Base-by-base conservation (phyloP, 23 tunicate genomes). In the Styela clava region DNA sequence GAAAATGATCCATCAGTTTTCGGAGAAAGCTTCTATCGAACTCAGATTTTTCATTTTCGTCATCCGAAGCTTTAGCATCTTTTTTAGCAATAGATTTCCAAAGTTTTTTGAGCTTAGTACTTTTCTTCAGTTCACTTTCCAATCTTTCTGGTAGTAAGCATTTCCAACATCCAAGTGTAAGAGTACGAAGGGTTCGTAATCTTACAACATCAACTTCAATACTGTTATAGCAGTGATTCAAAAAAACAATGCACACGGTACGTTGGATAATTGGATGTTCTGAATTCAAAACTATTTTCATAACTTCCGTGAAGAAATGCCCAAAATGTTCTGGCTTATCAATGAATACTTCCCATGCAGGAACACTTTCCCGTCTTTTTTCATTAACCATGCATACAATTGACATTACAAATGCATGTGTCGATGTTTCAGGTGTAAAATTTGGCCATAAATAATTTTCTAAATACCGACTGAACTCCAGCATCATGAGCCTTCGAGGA, bases 371-470 rank as follows among this genome's bases (percentile, higher is more conserved):
- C 20, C 94, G 82, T 33, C 74, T 82, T 44, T 95, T 95, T 30
- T 87, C 96, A 74, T 95, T 95, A 33, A 95, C 87, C 92, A 95
- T 90, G 52, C 95, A 90, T 29, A 85, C 96, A 62, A 95, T 83
- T 18, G 99, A 90, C 88, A 95, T 83, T 18, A 90, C 81, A 74
- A 74, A 84, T 18, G 83, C 89, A 81, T 84, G 83, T 30, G 74
- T 77, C 27, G 87, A 69, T 3, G 34, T 36, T 29, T 81, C 84
- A 2, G 92, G 84, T 29, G 85, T 64, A 36, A 82, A 95, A 74
- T 90, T 95, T 34, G 99, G 99, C 99, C 99, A 95, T 32, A 95
- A 83, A 87, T 95, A 95, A 72, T 90, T 89, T 86, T 95, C 96
- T 22, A 95, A 69, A 68, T 89, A 95, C 36, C 84, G 89, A 56